phyloP scores from a whole-genome alignment of 2,113 vertebrate species.

The Addax nasomaculatus region DNA sequence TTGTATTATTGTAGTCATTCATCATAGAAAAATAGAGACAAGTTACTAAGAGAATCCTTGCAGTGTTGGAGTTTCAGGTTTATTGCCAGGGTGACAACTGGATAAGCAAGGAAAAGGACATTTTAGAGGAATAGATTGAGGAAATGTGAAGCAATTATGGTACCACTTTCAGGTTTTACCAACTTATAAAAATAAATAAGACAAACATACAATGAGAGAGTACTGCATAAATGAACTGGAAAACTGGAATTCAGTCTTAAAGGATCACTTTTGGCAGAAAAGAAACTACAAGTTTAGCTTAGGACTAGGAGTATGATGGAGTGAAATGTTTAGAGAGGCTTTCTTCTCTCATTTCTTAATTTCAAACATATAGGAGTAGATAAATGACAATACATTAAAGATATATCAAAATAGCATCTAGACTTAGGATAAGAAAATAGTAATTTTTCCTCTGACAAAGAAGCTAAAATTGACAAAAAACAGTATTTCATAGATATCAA shows the following conservation, averaged over 20 bases:
- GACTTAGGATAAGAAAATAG: background rate
- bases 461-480: slow-evolving; percentile 20
- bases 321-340: background rate
- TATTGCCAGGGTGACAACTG: background rate
- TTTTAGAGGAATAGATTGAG: background rate
- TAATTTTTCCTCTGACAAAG: background rate
- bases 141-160: background rate
- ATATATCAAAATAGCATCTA: slow-evolving; percentile 26
- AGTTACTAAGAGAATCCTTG: background rate
- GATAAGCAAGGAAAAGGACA: background rate
- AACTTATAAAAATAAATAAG: background rate
- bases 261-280: background rate
- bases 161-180: background rate
- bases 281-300: background rate
- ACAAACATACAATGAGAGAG: background rate
- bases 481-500: background rate
- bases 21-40: background rate
- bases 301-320: background rate
- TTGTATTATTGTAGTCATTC: background rate
- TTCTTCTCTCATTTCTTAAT: slow-evolving; percentile 15
- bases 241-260: background rate
- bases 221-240: background rate
- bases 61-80: background rate
- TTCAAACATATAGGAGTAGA: background rate
- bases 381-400: slow-evolving; percentile 45